phyloP scores from a whole-genome alignment of 2,888 invertebrate species.

The Macrophya annulata region DNA sequence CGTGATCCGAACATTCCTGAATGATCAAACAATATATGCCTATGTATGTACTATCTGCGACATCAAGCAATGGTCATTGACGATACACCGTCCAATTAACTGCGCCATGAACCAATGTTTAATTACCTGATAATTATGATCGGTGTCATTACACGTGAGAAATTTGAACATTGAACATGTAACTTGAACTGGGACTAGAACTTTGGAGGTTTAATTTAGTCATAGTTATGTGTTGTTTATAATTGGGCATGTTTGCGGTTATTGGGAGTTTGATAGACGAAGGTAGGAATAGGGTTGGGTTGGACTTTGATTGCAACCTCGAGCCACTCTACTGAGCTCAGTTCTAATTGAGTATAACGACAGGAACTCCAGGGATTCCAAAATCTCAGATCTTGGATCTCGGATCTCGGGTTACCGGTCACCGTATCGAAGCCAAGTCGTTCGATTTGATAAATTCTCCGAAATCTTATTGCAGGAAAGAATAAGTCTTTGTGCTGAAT shows the following conservation, averaged over 20 bases:
- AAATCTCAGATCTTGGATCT: not conserved
- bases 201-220: not conserved
- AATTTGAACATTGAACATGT: not conserved
- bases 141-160: not conserved
- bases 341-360: constrained; percentile 37
- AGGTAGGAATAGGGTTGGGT: not conserved
- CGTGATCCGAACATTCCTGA: not conserved
- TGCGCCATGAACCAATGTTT: constrained; percentile 26
- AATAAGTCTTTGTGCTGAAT: constrained; percentile 17
- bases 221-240: not conserved
- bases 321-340: not conserved
- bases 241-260: not conserved
- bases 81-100: constrained; percentile 24
- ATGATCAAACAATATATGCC: not conserved
- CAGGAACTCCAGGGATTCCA: not conserved
- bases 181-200: no score
- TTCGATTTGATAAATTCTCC: constrained; percentile 12
- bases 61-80: not conserved
- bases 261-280: not conserved
- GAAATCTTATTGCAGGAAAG: constrained; percentile 8
- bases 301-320: constrained; percentile 2
- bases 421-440: not conserved
- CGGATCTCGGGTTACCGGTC: not conserved
- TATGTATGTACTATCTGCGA: not conserved
- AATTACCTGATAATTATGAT: constrained; percentile 8